A percentile compares a stretch with the other conserved stretches of the same genome.
phyloP scores from a whole-genome alignment of 2,797 vertebrate genomes.

The Otolemur crassicaudatus region DNA sequence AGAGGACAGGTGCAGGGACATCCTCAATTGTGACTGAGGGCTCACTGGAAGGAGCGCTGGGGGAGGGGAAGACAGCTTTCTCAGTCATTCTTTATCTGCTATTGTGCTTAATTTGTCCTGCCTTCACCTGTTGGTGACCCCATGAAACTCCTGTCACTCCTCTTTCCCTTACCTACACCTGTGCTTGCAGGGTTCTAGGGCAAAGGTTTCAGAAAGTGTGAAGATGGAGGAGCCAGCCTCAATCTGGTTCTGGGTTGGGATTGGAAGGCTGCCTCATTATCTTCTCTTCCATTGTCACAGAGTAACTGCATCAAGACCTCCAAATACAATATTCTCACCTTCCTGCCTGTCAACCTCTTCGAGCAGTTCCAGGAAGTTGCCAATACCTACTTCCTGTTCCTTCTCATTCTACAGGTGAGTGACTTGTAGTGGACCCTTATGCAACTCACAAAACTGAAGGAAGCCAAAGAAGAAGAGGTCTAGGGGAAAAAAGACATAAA shows the following conservation, averaged over 20 bases:
- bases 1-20: not conserved
- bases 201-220: not conserved
- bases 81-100: not conserved
- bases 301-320: constrained; percentile 98
- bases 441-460: not conserved
- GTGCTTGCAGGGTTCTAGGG: not conserved
- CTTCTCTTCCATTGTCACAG: constrained; percentile 79
- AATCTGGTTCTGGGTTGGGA: not conserved
- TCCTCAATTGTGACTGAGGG: not conserved
- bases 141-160: not conserved
- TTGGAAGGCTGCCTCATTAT: not conserved
- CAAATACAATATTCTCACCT: constrained; percentile 96
- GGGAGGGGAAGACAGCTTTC: not conserved
- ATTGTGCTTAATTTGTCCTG: not conserved
- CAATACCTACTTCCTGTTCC: constrained; percentile 98
- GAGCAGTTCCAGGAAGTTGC: constrained; percentile 99
- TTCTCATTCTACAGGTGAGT: constrained; percentile 96
- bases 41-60: not conserved
- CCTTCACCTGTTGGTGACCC: not conserved
- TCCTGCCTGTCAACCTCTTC: constrained; percentile 97
- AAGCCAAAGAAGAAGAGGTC: not conserved
- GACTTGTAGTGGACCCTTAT: not conserved
- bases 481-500: fast-evolving
- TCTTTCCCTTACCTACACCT: not conserved
- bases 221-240: not conserved